Percentiles rank a stretch among this genome's conserved stretches.
Conservation (phyloP, 2,888 invertebrate species). For the Torymus auratus region DNA sequence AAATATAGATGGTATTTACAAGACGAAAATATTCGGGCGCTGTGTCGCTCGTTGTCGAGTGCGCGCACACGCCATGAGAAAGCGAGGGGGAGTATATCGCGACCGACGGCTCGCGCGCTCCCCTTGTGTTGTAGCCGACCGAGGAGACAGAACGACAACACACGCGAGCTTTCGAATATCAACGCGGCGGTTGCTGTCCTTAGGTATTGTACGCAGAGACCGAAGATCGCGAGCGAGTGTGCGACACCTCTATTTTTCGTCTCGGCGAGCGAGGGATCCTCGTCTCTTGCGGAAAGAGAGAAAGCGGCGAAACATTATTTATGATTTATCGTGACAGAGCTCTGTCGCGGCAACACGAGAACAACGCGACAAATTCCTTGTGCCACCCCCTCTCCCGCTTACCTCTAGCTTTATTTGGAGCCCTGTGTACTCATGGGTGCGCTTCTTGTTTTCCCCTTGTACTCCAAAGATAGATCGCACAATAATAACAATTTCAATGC, state of each 20-base stretch:
- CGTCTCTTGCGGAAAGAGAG: not conserved
- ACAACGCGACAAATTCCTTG: conserved; percentile 41
- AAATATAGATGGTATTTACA: conserved; percentile 76
- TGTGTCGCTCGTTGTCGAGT: conserved; percentile 62
- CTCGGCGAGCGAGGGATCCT: not conserved
- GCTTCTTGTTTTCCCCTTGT: too few species aligned
- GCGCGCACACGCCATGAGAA: conserved; percentile 14
- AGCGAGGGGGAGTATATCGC: conserved; percentile 24
- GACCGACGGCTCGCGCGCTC: conserved; percentile 46
- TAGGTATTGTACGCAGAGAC: conserved; percentile 7
- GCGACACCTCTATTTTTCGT: conserved; percentile 28
- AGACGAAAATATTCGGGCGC: conserved; percentile 69
- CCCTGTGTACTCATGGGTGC: not conserved
- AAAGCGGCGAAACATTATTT: conserved; percentile 51
- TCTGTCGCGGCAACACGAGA: conserved; percentile 46
- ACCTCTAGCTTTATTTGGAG: conserved; percentile 1
- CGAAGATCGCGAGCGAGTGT: conserved; percentile 28
- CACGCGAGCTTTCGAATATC: conserved; percentile 45
- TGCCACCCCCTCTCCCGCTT: not conserved
- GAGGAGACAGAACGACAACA: conserved; percentile 51
- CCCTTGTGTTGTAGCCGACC: conserved; percentile 39
- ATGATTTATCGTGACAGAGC: conserved; percentile 58
- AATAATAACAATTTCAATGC: too few species aligned
- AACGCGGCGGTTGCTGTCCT: conserved; percentile 11
- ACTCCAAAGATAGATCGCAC: too few species aligned